Base-by-base conservation (phyloP, 2,797 vertebrate species). In the Schizopygopsis malacanthus region DNA sequence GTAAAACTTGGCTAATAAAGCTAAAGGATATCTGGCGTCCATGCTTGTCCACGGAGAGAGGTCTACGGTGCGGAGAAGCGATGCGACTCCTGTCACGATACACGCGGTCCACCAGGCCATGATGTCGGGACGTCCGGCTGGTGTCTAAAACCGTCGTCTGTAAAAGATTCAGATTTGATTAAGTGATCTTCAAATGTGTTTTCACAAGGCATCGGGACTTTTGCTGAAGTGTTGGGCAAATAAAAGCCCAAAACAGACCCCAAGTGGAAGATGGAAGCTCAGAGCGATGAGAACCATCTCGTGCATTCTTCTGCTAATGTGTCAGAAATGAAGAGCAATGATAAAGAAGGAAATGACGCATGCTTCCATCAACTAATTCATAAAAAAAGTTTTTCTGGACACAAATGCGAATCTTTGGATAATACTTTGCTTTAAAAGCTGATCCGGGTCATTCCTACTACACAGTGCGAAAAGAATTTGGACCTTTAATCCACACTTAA, bases 141-240 rank as follows among this genome's bases (percentile, higher is more conserved):
- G 98, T 99, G 93, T 99, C 98, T 96, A 99, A 86, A 88, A 95
- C 97, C 0, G 98, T 97, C n/a, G 97, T 96, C 96, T 98, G 96
- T 88, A 96, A 97, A 65, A 94, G 95, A 92, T 95, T 97, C 95
- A 67, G 72, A 86, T 84, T 79, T 50, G 96, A 91, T 88, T 63
- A 83, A 63, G 56, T 50, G 67, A 45, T 50, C 25, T 43, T 54
- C 18, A 72, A 15, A 82, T 4, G 13, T 7, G 16, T 33, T 71
- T 59, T 43, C 16, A 43, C 39, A 63, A 59, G 11, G 20, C 16
- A 63, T 82, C 28, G 37, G 11, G 45, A 63, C 33, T 18, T 71
- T 61, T 41, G 16, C 43, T 28, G 81, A 28, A 76, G 50, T 78
- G 45, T 75, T 84, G 75, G 25, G 33, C 47, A 75, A 85, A 83